A percentile compares a stretch with the other conserved stretches of the same genome.
Conservation (phyloP, 1,140 invertebrate genomes). For the Drosophila arizonae region DNA sequence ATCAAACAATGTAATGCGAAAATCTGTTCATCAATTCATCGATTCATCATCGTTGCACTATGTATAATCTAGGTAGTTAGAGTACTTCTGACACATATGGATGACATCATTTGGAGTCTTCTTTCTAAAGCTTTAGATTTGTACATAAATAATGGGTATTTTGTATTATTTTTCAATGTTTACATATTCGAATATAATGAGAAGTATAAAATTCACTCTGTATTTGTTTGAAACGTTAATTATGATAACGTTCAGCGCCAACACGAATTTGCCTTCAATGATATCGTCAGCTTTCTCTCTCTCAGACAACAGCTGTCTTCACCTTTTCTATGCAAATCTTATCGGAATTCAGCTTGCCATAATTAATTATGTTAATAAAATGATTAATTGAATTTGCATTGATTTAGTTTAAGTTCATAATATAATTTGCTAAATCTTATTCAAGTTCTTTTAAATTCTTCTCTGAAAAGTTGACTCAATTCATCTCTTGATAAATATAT, state of each 20-base stretch:
- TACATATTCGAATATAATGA: background rate
- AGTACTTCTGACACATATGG: conserved; percentile 20
- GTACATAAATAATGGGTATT: conserved; percentile 11
- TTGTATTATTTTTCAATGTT: conserved; percentile 6
- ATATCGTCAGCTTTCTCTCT: too few species aligned
- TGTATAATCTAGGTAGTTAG: background rate
- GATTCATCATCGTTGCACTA: background rate
- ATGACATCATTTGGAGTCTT: conserved; percentile 26
- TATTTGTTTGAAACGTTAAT: too few species aligned
- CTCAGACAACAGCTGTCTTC: too few species aligned
- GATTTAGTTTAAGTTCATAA: too few species aligned
- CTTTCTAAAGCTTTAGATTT: conserved; percentile 24
- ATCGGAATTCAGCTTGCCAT: too few species aligned
- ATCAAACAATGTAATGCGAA: conserved; percentile 2
- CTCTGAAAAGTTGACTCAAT: too few species aligned
- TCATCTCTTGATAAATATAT: too few species aligned
- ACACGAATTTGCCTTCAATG: background rate
- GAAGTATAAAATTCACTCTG: background rate
- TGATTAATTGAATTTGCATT: too few species aligned
- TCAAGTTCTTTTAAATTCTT: too few species aligned
- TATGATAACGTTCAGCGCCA: too few species aligned
- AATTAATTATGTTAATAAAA: too few species aligned
- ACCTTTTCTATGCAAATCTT: too few species aligned
- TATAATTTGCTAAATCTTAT: background rate
- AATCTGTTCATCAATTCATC: conserved; percentile 9